Evolutionary conservation across 2,113 vertebrate species (phyloP), one percentile per base, ranked within the genome.

Genomic region (Thamnophis sirtalis): DNA sequence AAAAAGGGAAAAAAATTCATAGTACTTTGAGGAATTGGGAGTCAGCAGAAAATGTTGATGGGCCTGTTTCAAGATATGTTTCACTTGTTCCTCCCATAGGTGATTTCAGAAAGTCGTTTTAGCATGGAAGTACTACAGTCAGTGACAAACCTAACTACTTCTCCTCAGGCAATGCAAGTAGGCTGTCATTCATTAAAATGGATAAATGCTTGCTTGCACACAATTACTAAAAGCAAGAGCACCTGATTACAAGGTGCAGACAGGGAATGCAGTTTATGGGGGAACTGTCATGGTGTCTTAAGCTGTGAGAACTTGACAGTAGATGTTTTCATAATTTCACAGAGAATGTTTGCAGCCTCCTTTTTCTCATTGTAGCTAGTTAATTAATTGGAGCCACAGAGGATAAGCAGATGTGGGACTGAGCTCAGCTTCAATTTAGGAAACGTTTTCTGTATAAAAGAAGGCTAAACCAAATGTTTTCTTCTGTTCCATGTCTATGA

Each of bases 381-480:
- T 95, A 95, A 92, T 93, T 93, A 95, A 54, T 86, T 92, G 90
- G 88, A 92, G 22, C 6, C 58, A 93, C 54, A 92, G 84, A 92
- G 80, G 84, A 28, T 28, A 26, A 15, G 1, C 33, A 54, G 84
- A 55, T 89, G 28, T 54, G 9, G 54, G 54, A 24, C 50, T 86
- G n/a, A 19, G 3, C 91, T 86, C 5, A 94, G 7, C 4, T 22
- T 89, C 51, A 5, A 0, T 90, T 93, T 87, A 3, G 68, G 53
- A 92, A 43, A 53, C 6, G 90, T 84, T 21, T 8, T 50, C 68
- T 48, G 4, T 9, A 56, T 28, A 90, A 91, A 93, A 92, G 5
- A 28, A 50, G 54, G 22, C 33, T 10, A 38, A 53, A 22, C 56
- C 19, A 51, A 53, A 89, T 68, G 84, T 93, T 60, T 85, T 5